phyloP scores from a whole-genome alignment of 2,113 vertebrate species.

The Turnix velox region DNA sequence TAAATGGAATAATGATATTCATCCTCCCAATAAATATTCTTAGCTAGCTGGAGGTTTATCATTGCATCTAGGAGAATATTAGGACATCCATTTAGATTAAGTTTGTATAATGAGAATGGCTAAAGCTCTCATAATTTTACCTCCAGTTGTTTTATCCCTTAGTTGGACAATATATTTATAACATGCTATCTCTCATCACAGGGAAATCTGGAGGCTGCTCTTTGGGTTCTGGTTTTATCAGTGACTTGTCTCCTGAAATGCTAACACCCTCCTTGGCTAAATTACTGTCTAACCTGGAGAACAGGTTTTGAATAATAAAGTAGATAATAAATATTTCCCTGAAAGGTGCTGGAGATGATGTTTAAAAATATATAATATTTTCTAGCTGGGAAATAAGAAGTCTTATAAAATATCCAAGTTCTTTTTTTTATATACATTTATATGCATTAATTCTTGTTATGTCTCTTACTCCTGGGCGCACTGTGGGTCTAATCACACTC shows the following conservation, averaged over 20 bases:
- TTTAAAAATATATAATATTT: neutral
- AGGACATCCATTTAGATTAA: slow-evolving; percentile 61
- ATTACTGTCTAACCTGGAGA: neutral
- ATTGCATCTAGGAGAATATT: slow-evolving; percentile 53
- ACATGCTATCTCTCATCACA: neutral
- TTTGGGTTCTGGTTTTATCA: neutral
- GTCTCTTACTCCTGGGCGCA: neutral
- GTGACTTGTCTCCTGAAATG: neutral
- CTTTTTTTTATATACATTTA: neutral
- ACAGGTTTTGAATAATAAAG: neutral
- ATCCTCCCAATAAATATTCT: slow-evolving; percentile 64
- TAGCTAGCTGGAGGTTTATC: slow-evolving; percentile 63
- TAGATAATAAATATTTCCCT: neutral
- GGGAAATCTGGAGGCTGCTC: neutral
- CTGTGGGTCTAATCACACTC: neutral
- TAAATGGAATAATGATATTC: slow-evolving; percentile 68
- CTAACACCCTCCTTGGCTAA: neutral
- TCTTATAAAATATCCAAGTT: neutral
- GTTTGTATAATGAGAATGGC: slow-evolving; percentile 47
- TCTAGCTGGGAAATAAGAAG: neutral
- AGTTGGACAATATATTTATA: slow-evolving; percentile 18
- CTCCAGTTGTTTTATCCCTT: slow-evolving; percentile 35
- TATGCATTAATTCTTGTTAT: neutral
- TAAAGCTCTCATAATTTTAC: slow-evolving; percentile 52
- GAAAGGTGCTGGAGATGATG: neutral